These are phyloP conservation scores for Rhegmatorhina hoffmannsi DNA, from an alignment of 2,113 vertebrate species.

Conservation along the genomic window DNA sequence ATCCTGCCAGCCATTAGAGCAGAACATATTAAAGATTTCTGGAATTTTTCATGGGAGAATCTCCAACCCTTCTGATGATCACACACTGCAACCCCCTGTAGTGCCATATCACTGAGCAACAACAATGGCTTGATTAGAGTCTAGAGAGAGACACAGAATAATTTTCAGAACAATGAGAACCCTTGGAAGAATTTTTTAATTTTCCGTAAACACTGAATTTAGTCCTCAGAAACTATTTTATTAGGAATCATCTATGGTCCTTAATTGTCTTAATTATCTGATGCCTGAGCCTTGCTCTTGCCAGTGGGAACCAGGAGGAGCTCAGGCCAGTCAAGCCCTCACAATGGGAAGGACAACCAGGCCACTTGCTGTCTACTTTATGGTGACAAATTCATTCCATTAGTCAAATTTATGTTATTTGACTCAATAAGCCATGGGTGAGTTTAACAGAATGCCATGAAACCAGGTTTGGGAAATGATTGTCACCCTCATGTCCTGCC, in stretches of 20 bases:
- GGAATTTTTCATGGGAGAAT: neutral
- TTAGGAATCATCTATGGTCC: fast-evolving
- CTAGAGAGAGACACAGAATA: neutral
- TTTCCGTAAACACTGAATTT: neutral
- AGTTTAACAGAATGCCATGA: neutral
- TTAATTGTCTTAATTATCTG: neutral
- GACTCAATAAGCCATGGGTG: neutral
- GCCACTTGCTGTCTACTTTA: neutral
- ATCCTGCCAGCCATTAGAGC: neutral
- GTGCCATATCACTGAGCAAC: neutral
- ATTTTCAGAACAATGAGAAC: neutral
- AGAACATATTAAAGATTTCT: neutral
- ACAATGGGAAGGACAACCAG: neutral
- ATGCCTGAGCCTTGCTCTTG: neutral
- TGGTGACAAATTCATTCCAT: neutral
- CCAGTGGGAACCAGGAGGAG: neutral
- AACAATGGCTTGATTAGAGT: neutral
- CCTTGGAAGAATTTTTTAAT: neutral
- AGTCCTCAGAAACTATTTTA: neutral
- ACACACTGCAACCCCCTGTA: neutral
- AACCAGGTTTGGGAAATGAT: neutral
- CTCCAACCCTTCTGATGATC: neutral
- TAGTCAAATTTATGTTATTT: neutral
- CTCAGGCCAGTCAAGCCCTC: neutral
- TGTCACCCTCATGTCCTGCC: neutral